Conservation (phyloP, 2,888 invertebrate species). For the Margaritifera margaritifera region DNA sequence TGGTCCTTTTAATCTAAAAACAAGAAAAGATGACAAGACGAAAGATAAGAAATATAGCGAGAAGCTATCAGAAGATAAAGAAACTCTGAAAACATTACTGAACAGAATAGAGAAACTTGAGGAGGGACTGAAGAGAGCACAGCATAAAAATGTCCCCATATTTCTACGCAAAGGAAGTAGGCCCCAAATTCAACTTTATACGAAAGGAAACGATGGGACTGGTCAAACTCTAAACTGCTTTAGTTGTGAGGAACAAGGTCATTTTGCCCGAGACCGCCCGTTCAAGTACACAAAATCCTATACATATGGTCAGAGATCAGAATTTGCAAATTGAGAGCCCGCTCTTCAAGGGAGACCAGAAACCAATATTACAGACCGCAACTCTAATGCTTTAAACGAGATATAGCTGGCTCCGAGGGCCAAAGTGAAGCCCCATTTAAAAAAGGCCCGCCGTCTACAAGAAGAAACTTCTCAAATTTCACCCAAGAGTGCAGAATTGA, state of each 20-base stretch:
- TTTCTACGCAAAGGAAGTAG: neutral
- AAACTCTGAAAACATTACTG: too few species aligned
- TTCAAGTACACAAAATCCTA: neutral
- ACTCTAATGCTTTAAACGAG: conserved; percentile 4
- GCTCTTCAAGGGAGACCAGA: neutral
- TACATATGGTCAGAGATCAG: neutral
- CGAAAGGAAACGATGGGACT: neutral
- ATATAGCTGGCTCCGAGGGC: neutral
- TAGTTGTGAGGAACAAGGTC: neutral
- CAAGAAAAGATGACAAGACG: neutral
- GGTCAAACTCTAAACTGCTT: neutral
- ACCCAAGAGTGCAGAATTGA: neutral
- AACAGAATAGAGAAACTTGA: neutral
- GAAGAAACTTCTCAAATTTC: neutral
- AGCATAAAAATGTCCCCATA: too few species aligned
- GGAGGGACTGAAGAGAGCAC: neutral
- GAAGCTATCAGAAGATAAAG: too few species aligned
- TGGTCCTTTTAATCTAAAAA: neutral
- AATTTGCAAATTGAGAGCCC: neutral
- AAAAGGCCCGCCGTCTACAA: neutral
- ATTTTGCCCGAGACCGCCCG: neutral
- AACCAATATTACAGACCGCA: neutral
- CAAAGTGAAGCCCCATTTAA: neutral
- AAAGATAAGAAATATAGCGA: neutral
- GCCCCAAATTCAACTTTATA: neutral